Evolutionary conservation across 2,888 invertebrate genomes (phyloP).

Genomic region (Aleiodes testaceus): DNA sequence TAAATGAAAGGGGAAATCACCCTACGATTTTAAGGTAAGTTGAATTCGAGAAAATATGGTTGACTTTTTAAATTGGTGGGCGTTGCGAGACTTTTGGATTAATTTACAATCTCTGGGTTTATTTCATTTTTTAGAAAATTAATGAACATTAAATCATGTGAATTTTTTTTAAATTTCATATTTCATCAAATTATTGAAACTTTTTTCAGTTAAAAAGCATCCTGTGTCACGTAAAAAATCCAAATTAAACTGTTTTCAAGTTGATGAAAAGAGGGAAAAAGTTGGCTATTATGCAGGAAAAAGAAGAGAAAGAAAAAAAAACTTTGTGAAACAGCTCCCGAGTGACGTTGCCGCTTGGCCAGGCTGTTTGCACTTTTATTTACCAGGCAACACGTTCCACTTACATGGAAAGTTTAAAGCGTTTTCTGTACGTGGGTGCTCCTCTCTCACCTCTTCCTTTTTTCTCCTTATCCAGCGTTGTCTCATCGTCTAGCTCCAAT

Average conservation of each 20-base stretch:
- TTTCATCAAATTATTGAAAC: too few relatives aligned
- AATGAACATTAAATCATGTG: too few relatives aligned
- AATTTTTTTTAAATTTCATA: too few relatives aligned
- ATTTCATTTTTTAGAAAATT: background rate
- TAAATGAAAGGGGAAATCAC: constrained; percentile 53
- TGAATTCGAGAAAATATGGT: constrained; percentile 36
- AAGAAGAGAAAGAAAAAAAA: constrained; percentile 20
- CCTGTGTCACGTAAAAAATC: background rate
- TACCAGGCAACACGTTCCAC: constrained; percentile 53
- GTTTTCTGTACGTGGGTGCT: constrained; percentile 44
- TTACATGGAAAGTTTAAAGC: constrained; percentile 61
- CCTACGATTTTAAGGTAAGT: constrained; percentile 51
- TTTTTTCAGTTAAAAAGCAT: too few relatives aligned
- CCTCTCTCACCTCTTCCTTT: background rate
- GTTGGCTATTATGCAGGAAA: background rate
- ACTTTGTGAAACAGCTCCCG: constrained; percentile 51
- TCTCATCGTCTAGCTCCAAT: constrained; percentile 2
- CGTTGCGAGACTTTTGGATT: constrained; percentile 37
- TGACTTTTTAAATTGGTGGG: constrained; percentile 30
- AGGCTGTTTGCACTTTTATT: constrained; percentile 57
- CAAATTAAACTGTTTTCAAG: constrained; percentile 2
- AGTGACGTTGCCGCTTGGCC: constrained; percentile 47
- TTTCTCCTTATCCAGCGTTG: background rate
- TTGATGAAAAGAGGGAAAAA: constrained; percentile 15
- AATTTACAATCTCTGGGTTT: background rate